These are phyloP conservation scores for Dolichoris vasculosae DNA, from an alignment of 1,140 invertebrate genomes.

Conservation along the genomic window DNA sequence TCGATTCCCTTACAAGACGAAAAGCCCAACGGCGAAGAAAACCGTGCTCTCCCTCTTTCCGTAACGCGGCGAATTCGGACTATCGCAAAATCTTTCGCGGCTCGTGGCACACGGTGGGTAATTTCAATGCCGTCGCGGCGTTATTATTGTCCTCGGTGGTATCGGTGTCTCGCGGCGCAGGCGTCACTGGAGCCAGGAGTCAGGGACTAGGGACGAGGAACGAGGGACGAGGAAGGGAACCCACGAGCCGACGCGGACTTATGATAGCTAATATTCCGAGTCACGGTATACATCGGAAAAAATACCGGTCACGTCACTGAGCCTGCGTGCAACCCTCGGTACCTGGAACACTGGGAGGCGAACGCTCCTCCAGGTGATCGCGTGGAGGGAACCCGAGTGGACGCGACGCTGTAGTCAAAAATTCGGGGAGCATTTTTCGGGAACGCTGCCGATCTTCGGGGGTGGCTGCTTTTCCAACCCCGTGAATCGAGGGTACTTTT, in stretches of 20 bases:
- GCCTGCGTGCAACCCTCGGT: conserved; percentile 50
- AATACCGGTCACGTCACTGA: conserved; percentile 60
- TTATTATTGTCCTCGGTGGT: conserved; percentile 37
- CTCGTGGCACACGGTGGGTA: conserved; percentile 16
- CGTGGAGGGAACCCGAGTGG: neutral
- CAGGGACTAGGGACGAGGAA: no score
- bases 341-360: no score
- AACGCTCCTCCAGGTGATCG: conserved; percentile 6
- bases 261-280: conserved; percentile 68
- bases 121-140: conserved; percentile 43
- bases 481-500: no score
- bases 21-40: conserved; percentile 8
- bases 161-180: conserved; percentile 28
- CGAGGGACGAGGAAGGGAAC: neutral
- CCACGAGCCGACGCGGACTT: neutral
- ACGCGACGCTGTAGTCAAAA: neutral
- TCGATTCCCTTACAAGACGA: conserved; percentile 21
- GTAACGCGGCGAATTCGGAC: neutral
- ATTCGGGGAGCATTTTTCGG: conserved; percentile 29
- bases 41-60: neutral
- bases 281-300: conserved; percentile 60
- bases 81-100: conserved; percentile 41
- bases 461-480: no score
- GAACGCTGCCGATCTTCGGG: conserved; percentile 24
- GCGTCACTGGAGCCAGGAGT: no score